These are phyloP conservation scores for Aelia acuminata DNA, from an alignment of 2,888 invertebrate genomes.

Conservation along the genomic window DNA sequence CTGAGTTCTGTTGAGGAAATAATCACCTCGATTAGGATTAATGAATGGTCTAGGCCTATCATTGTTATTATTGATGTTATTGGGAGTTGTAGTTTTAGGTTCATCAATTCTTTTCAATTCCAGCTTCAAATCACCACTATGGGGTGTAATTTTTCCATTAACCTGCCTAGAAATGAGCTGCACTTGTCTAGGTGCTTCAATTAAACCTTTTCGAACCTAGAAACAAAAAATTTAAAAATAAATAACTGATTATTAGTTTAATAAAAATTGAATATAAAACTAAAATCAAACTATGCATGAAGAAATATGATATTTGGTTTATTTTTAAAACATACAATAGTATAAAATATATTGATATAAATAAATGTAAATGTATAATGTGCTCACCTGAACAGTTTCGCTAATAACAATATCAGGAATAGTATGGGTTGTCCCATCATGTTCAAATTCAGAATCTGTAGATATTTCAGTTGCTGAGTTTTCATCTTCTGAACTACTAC, in stretches of 20 bases:
- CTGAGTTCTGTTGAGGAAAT: slow-evolving; percentile 84
- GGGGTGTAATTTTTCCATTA: slow-evolving; percentile 64
- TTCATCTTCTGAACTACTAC: slow-evolving; percentile 70
- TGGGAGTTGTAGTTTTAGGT: slow-evolving; percentile 61
- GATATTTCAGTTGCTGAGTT: slow-evolving; percentile 94
- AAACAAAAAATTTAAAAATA: slow-evolving; percentile 39
- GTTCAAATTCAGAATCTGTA: slow-evolving; percentile 92
- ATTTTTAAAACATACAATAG: neutral
- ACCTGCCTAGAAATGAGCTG: slow-evolving; percentile 65
- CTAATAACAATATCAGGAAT: slow-evolving; percentile 84
- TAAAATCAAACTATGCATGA: neutral
- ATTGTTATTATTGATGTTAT: slow-evolving; percentile 63
- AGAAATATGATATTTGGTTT: neutral
- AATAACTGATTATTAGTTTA: neutral
- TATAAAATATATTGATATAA: neutral
- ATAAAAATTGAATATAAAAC: neutral
- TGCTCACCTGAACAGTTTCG: slow-evolving; percentile 78
- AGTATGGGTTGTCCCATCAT: slow-evolving; percentile 79
- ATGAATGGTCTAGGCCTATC: slow-evolving; percentile 70
- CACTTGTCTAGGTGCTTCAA: slow-evolving; percentile 67
- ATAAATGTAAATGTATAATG: too few species aligned
- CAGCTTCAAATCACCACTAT: slow-evolving; percentile 62
- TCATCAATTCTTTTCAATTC: slow-evolving; percentile 63
- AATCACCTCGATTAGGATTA: slow-evolving; percentile 79
- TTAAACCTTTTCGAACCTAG: slow-evolving; percentile 64